phyloP scores from a whole-genome alignment of 2,888 invertebrate species.

The Eupeodes latifasciatus region DNA sequence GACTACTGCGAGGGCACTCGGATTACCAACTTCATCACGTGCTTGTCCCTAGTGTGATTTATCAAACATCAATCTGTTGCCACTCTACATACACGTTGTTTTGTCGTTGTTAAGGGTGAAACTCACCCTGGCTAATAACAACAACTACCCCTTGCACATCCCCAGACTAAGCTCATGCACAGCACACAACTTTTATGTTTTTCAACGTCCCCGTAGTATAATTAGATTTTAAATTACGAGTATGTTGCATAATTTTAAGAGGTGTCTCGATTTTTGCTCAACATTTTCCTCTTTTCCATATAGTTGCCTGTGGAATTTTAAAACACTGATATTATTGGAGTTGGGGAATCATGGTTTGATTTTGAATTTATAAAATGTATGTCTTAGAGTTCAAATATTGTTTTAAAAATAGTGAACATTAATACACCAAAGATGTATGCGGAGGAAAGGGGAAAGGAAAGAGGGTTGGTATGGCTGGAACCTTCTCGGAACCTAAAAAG shows the following conservation, averaged over 20 bases:
- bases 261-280: background rate
- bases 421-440: too few species aligned
- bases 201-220: constrained; percentile 9
- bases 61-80: constrained; percentile 62
- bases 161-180: background rate
- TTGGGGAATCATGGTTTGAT: background rate
- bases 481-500: too few species aligned
- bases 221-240: constrained; percentile 63
- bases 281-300: background rate
- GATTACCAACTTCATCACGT: constrained; percentile 10
- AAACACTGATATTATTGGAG: background rate
- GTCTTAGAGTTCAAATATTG: too few species aligned
- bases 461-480: too few species aligned
- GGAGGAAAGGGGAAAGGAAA: too few species aligned
- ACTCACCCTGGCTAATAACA: background rate
- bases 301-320: background rate
- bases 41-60: constrained; percentile 45
- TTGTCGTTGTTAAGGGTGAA: background rate
- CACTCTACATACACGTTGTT: constrained; percentile 42
- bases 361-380: background rate
- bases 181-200: background rate
- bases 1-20: background rate
- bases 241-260: constrained; percentile 65
- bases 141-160: background rate
- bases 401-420: too few species aligned